phyloP scores from a whole-genome alignment of 2,797 vertebrate species.

The Clarias fuscus region DNA sequence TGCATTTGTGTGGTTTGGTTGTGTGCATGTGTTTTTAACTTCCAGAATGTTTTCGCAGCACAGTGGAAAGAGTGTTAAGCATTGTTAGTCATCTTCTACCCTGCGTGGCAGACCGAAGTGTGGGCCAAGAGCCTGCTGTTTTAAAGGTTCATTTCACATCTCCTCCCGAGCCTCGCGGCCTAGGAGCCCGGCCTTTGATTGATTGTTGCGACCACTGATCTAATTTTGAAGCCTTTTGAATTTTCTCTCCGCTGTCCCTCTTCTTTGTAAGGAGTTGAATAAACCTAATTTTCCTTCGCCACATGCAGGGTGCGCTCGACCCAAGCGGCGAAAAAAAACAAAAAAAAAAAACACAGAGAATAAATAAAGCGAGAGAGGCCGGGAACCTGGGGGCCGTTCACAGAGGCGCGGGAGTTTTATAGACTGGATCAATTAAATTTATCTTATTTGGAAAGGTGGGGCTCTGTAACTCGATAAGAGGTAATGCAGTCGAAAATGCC shows the following conservation, averaged over 20 bases:
- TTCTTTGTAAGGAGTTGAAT: conserved; percentile 69
- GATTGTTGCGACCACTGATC: conserved; percentile 80
- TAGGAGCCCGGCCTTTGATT: conserved; percentile 75
- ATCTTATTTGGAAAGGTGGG: conserved; percentile 94
- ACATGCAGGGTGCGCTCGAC: conserved; percentile 70
- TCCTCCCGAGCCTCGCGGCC: conserved; percentile 64
- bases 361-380: conserved; percentile 76
- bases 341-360: conserved; percentile 64
- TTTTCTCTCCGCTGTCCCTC: conserved; percentile 71
- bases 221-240: conserved; percentile 79
- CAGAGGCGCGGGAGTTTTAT: conserved; percentile 78
- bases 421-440: conserved; percentile 96
- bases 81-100: conserved; percentile 58
- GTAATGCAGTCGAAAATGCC: conserved; percentile 91
- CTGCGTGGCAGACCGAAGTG: conserved; percentile 63
- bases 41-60: conserved; percentile 49
- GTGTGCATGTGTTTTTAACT: conserved; percentile 26
- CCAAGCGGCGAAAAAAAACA: conserved; percentile 58
- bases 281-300: conserved; percentile 79
- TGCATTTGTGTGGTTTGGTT: conserved; percentile 15
- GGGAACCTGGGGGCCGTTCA: conserved; percentile 68
- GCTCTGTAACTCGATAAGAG: conserved; percentile 94
- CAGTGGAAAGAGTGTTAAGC: conserved; percentile 50
- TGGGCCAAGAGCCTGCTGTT: conserved; percentile 72
- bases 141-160: conserved; percentile 77